These are phyloP conservation scores for Micromys minutus DNA, from an alignment of 2,113 vertebrate genomes.

Conservation along the genomic window DNA sequence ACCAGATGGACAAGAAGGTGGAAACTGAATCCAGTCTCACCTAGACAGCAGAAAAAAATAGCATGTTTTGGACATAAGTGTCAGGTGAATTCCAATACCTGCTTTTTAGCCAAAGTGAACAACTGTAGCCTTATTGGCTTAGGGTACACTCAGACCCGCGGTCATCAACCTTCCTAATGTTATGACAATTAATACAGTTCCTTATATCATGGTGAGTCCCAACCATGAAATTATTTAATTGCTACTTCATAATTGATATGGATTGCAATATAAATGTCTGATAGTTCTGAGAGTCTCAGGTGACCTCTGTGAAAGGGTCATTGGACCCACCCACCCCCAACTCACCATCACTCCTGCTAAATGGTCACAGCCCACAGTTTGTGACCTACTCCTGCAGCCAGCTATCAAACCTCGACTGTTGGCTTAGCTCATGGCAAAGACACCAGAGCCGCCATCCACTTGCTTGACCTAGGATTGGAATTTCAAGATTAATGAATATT, in stretches of 20 bases:
- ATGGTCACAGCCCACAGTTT: not conserved
- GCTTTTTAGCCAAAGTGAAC: constrained; percentile 94
- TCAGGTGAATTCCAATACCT: constrained; percentile 85
- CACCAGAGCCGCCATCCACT: constrained; percentile 89
- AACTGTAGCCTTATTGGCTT: constrained; percentile 87
- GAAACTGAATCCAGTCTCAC: constrained; percentile 91
- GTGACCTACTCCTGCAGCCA: constrained; percentile 82
- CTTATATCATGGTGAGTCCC: not conserved
- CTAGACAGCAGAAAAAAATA: constrained; percentile 93
- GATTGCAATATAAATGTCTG: not conserved
- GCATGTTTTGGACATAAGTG: constrained; percentile 92
- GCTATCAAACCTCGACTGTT: constrained; percentile 86
- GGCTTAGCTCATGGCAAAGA: constrained; percentile 85
- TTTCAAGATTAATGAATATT: constrained; percentile 88
- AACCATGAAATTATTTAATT: not conserved
- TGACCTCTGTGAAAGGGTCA: not conserved
- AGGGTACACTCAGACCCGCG: not conserved
- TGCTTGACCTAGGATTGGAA: constrained; percentile 91
- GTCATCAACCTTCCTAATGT: not conserved
- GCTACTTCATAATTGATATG: not conserved
- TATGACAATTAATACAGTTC: not conserved
- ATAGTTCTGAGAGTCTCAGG: not conserved
- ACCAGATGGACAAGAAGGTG: constrained; percentile 93
- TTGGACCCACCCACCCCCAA: not conserved
- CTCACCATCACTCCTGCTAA: not conserved